Conservation (phyloP, 2,888 invertebrate species). For the Drosophila meridiana region DNA sequence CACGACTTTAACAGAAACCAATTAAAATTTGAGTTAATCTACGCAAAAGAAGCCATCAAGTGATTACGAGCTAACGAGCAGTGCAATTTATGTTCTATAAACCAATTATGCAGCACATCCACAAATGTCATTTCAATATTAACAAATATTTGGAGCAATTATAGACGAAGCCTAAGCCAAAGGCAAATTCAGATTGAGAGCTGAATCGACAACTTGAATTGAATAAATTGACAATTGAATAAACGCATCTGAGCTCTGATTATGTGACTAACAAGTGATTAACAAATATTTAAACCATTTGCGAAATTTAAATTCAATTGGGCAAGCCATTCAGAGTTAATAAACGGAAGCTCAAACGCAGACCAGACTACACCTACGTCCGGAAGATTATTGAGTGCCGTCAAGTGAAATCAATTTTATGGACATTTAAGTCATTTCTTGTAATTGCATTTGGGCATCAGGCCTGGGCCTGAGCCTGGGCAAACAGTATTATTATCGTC, state of each 20-base stretch:
- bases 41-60: background rate
- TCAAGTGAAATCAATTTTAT: slow-evolving; percentile 37
- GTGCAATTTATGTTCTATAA: background rate
- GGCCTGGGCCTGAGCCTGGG: background rate
- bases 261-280: slow-evolving; percentile 17
- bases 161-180: background rate
- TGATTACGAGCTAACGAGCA: background rate
- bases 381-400: background rate
- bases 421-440: slow-evolving; percentile 26
- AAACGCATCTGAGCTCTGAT: background rate
- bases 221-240: slow-evolving; percentile 17
- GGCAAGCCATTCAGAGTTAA: slow-evolving; percentile 1
- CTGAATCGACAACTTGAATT: slow-evolving; percentile 20
- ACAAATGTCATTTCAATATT: background rate
- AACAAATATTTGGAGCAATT: background rate
- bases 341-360: background rate
- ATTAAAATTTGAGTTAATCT: background rate
- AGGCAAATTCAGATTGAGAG: slow-evolving; percentile 2
- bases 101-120: background rate
- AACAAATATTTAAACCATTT: slow-evolving; percentile 18
- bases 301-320: slow-evolving; percentile 5
- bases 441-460: slow-evolving; percentile 56
- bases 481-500: slow-evolving; percentile 54
- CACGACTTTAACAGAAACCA: background rate
- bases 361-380: background rate